Evolutionary conservation across 2,888 invertebrate species (phyloP).

Genomic region (Eupithecia exiguata): DNA sequence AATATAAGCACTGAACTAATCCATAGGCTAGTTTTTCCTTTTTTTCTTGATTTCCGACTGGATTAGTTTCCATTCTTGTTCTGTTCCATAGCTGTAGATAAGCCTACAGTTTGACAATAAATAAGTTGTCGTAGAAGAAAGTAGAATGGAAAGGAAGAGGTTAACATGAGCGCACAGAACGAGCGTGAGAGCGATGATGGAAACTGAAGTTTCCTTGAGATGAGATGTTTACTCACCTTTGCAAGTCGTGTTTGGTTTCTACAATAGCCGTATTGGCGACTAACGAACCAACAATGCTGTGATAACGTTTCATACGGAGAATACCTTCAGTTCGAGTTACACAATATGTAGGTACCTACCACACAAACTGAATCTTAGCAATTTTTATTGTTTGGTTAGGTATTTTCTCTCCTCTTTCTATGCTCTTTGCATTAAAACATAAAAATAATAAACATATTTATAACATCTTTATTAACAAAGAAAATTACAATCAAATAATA

Average conservation of each 20-base stretch:
- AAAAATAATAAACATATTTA: neutral
- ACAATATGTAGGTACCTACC: neutral
- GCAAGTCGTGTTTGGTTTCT: conserved; percentile 3
- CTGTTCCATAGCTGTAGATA: neutral
- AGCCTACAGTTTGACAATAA: neutral
- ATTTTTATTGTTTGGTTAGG: neutral
- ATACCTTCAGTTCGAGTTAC: neutral
- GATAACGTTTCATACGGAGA: conserved; percentile 6
- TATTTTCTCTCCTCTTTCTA: neutral
- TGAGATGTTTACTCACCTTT: neutral
- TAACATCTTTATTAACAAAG: no score
- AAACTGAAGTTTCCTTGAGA: neutral
- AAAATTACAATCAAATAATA: no score
- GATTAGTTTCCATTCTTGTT: no score
- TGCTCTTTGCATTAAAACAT: neutral
- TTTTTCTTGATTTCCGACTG: no score
- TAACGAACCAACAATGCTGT: conserved; percentile 14
- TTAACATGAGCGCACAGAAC: no score
- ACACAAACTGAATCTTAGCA: neutral
- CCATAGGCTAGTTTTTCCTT: no score
- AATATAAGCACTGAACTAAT: no score
- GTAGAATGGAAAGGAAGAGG: neutral
- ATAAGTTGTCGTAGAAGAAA: neutral
- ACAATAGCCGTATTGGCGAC: conserved; percentile 4
- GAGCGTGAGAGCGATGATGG: neutral